Conservation (phyloP, 2,888 invertebrate species). For the Torymus tubicola region DNA sequence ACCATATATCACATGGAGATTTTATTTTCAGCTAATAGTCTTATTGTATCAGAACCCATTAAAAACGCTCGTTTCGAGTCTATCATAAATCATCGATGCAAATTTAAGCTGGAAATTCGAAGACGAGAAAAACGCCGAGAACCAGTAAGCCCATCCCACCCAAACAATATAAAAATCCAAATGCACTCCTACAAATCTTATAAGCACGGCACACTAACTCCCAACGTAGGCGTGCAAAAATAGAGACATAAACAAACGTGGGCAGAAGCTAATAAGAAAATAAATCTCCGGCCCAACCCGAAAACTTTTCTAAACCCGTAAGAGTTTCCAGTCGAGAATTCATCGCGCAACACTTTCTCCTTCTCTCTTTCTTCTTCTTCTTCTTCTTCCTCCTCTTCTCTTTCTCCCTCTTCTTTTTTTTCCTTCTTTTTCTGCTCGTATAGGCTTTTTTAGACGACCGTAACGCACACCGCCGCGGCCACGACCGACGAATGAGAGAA, state of each 20-base stretch:
- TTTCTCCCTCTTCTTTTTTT: background rate
- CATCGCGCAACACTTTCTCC: background rate
- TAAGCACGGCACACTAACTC: background rate
- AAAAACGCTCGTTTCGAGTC: no score
- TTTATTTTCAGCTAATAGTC: no score
- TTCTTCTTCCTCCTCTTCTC: background rate
- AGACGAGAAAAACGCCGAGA: no score
- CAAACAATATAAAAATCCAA: conserved; percentile 1
- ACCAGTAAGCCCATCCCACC: background rate
- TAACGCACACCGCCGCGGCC: background rate
- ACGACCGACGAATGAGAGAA: conserved; percentile 32
- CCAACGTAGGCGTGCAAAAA: background rate
- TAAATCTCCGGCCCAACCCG: background rate
- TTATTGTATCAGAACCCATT: no score
- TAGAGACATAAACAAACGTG: conserved; percentile 3
- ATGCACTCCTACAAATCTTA: background rate
- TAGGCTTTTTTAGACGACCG: conserved; percentile 20
- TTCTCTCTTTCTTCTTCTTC: background rate
- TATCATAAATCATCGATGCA: no score
- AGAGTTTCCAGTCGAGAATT: background rate
- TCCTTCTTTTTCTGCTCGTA: background rate
- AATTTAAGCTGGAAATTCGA: no score
- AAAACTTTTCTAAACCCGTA: background rate
- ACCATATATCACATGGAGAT: no score
- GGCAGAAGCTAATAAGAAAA: background rate